These are phyloP conservation scores for Luscinia megarhynchos DNA, from an alignment of 2,797 vertebrate genomes.

Conservation along the genomic window DNA sequence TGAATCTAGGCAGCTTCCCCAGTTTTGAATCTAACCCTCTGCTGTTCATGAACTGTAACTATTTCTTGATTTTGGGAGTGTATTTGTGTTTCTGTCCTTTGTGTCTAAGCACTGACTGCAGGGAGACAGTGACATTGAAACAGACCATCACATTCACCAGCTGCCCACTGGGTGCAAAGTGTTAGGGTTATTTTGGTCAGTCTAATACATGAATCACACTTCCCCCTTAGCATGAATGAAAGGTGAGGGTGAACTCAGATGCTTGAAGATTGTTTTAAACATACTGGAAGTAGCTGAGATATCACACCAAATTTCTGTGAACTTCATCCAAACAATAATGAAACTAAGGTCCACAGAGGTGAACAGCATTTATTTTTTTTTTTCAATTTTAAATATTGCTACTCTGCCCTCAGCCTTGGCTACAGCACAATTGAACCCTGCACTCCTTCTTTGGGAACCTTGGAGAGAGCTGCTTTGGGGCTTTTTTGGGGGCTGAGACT, in stretches of 20 bases:
- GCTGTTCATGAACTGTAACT: neutral
- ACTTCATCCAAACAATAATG: neutral
- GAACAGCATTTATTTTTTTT: neutral
- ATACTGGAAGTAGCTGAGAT: neutral
- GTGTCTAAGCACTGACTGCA: neutral
- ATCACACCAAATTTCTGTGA: neutral
- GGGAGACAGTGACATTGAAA: neutral
- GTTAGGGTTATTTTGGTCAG: neutral
- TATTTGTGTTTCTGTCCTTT: neutral
- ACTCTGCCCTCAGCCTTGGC: neutral
- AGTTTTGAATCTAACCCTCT: neutral
- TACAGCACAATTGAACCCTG: neutral
- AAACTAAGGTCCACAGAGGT: neutral
- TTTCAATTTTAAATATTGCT: neutral
- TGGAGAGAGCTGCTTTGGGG: neutral
- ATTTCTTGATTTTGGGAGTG: neutral
- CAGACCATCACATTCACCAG: neutral
- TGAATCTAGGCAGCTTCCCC: neutral
- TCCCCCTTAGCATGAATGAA: neutral
- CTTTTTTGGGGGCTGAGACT: neutral
- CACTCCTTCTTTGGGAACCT: neutral
- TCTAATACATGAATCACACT: neutral
- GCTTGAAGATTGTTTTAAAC: neutral
- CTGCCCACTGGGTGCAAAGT: neutral
- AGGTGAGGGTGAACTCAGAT: neutral